Percentiles rank a stretch among this genome's conserved stretches.
Conservation (phyloP, 2,113 vertebrate species). For the Elephantulus edwardii region DNA sequence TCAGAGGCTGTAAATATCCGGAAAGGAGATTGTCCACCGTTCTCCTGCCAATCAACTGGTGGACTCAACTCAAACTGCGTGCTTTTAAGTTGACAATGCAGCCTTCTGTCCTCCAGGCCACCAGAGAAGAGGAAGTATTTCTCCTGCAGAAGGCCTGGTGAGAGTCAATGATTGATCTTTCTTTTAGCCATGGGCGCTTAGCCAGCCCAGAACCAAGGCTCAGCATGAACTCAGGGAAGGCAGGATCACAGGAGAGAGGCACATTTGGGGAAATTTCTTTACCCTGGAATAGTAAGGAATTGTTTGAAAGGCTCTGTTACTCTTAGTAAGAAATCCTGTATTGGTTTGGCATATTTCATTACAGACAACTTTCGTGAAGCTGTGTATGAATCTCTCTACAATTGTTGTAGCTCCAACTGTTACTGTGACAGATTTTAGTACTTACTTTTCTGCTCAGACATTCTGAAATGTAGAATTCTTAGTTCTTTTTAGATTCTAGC, state of each 20-base stretch:
- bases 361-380: background rate
- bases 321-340: background rate
- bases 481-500: background rate
- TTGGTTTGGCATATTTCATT: background rate
- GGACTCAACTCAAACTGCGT: too few relatives aligned
- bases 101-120: too few relatives aligned
- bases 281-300: background rate
- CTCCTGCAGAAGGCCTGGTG: too few relatives aligned
- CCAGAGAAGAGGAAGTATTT: too few relatives aligned
- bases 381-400: background rate
- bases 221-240: background rate
- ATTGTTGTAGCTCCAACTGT: background rate
- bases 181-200: background rate
- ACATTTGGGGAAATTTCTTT: too few relatives aligned
- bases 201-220: background rate
- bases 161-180: too few relatives aligned
- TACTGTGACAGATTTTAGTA: background rate
- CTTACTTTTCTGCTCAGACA: background rate
- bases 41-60: too few relatives aligned
- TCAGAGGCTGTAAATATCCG: too few relatives aligned
- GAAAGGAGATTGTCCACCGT: too few relatives aligned
- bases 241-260: too few relatives aligned
- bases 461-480: background rate
- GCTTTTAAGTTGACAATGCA: too few relatives aligned
- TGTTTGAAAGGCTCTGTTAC: background rate